These are phyloP conservation scores for Dermochelys coriacea DNA, from an alignment of 2,797 vertebrate genomes.

Conservation along the genomic window DNA sequence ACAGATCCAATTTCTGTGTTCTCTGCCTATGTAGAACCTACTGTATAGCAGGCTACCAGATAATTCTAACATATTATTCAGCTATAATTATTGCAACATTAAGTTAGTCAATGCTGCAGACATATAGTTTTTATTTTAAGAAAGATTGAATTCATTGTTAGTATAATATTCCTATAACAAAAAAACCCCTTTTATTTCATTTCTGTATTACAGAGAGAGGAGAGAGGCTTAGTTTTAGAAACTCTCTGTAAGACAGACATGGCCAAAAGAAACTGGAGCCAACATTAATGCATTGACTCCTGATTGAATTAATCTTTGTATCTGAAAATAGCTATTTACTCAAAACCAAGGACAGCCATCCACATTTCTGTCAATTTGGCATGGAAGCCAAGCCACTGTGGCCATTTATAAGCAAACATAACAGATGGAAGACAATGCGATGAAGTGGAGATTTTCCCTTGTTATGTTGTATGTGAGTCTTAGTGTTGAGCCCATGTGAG, in stretches of 20 bases:
- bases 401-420: not conserved
- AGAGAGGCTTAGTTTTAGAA: not conserved
- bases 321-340: not conserved
- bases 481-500: too few relatives aligned
- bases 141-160: not conserved
- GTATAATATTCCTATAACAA: not conserved
- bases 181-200: not conserved
- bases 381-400: not conserved
- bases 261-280: not conserved
- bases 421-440: not conserved
- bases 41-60: not conserved
- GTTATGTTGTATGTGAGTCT: too few relatives aligned
- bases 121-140: not conserved
- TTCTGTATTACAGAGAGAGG: not conserved
- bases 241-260: not conserved
- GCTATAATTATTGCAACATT: not conserved
- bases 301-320: not conserved
- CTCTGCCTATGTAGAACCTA: not conserved
- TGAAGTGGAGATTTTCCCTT: too few relatives aligned
- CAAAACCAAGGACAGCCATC: not conserved
- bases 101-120: accelerated
- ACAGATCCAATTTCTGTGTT: not conserved
- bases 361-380: not conserved
- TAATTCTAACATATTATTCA: not conserved
- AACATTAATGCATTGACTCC: not conserved